Evolutionary conservation across 1,140 invertebrate species (phyloP), one percentile per base, ranked within the genome.

Genomic region (Sitophilus oryzae): DNA sequence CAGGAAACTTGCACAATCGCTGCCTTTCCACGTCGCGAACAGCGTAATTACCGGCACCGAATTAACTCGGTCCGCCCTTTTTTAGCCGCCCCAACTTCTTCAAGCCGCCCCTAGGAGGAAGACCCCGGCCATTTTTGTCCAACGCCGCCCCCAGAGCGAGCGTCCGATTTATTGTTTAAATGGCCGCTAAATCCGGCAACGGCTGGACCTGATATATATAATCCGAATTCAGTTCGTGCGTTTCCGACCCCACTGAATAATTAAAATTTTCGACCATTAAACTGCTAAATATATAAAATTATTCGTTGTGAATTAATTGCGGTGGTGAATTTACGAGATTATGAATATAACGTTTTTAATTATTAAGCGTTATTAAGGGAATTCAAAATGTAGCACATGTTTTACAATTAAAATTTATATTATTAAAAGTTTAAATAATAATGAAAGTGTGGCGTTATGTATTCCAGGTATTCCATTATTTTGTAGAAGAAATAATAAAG

Each of bases 11-110:
- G 45, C 40, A 52, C 57, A 62, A 62, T 62, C 58, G 58, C 55
- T 61, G 46, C 38, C 54, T 59, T 56, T 58, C 37, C 21, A 44
- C 53, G 62, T 62, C 60, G 57, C 41, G 30, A 49, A 37, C 63
- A 64, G 54, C 35, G 60, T 52, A 64, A 64, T 64, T 64, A 62
- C 59, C 48, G 58, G 60, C n/a, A n/a, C 38, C 43, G 44, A 64
- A 64, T 64, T 62, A 64, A 59, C 63, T 54, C 52, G 57, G 60
- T 54, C 15, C 30, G 45, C 44, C 52, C 35, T 30, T 25, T 34
- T 47, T 55, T 49, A n/a, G 43, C 52, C 52, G 41, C 50, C 41
- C 21, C 19, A 41, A 30, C 25, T 30, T 30, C 25, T n/a, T n/a
- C 45, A 19, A 37, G n/a, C 45, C 46, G 44, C 30, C 45, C 5